Percentiles rank a stretch among this genome's conserved stretches.
These are phyloP conservation scores for Drosophila mulleri DNA, from an alignment of 2,888 invertebrate genomes.

Conservation along the genomic window DNA sequence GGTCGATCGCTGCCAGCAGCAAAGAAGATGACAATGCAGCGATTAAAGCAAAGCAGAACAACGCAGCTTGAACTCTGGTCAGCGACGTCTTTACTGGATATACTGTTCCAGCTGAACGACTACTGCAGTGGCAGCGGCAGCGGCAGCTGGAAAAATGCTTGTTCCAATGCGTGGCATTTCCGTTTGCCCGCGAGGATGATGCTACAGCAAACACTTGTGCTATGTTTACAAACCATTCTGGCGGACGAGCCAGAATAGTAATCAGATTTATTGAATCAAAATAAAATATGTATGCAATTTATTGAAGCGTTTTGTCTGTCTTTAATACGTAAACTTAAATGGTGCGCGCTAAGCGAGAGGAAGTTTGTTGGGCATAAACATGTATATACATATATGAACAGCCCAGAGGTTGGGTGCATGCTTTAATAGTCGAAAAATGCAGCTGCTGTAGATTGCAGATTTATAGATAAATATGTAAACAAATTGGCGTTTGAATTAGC, in stretches of 20 bases:
- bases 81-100: constrained; percentile 32
- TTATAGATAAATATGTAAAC: neutral
- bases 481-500: neutral
- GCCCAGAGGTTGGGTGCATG: neutral
- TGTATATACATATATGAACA: neutral
- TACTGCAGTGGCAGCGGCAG: constrained; percentile 9
- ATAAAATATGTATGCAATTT: constrained; percentile 65
- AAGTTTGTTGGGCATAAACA: constrained; percentile 15
- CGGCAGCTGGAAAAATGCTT: constrained; percentile 73
- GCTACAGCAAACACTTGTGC: constrained; percentile 20
- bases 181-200: constrained; percentile 64
- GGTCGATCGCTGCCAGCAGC: constrained; percentile 34
- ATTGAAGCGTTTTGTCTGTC: constrained; percentile 36
- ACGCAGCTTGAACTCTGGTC: constrained; percentile 72
- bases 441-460: neutral
- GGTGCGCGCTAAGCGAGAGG: neutral
- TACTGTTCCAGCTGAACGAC: constrained; percentile 8
- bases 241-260: constrained; percentile 34
- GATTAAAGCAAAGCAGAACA: constrained; percentile 76
- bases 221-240: constrained; percentile 16
- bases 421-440: neutral
- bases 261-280: constrained; percentile 72
- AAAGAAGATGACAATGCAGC: constrained; percentile 76
- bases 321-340: constrained; percentile 33
- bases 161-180: constrained; percentile 73